Evolutionary conservation across 2,888 invertebrate species (phyloP).

Genomic region (Dasysyrphus tricinctus): DNA sequence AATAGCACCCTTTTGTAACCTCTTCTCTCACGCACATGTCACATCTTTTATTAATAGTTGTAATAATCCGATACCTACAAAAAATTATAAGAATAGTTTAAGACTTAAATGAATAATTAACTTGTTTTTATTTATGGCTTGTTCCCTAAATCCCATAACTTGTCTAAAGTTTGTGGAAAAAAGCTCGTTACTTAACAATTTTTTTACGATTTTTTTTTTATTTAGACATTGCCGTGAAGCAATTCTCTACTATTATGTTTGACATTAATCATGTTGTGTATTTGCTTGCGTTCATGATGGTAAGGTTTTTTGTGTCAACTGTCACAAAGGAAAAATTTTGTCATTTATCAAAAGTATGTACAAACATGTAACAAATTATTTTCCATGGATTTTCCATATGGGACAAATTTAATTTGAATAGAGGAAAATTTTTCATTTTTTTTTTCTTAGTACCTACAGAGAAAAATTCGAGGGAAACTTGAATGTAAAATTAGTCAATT

Average conservation of each 20-base stretch:
- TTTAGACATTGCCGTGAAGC: conserved; percentile 5
- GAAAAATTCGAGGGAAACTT: background rate
- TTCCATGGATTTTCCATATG: background rate
- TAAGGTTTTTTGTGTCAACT: conserved; percentile 20
- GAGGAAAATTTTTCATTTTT: background rate
- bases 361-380: conserved; percentile 6
- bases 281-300: conserved; percentile 6
- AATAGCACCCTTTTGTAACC: too few species aligned
- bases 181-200: background rate
- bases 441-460: background rate
- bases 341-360: background rate
- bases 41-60: background rate
- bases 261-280: conserved; percentile 35
- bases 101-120: background rate
- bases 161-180: background rate
- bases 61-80: background rate
- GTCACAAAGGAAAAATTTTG: background rate
- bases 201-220: background rate
- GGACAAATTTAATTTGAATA: background rate
- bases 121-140: background rate
- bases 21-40: too few species aligned
- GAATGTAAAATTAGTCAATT: background rate
- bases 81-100: too few species aligned
- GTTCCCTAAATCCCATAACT: background rate
- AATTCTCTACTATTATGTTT: conserved; percentile 10